Conservation (phyloP, 2,888 invertebrate species). For the Germaria angustata region DNA sequence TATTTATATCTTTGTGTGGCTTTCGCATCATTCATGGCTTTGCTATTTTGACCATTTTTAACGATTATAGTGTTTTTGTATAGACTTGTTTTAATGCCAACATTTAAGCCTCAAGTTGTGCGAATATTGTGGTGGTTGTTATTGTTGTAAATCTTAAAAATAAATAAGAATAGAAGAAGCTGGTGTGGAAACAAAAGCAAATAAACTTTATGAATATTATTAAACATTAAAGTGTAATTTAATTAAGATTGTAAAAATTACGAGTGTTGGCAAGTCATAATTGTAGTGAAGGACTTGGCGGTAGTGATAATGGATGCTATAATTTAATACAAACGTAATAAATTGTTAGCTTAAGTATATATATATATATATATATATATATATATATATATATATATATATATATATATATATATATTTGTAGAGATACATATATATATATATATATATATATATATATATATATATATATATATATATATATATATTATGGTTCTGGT, state of each 20-base stretch:
- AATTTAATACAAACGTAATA: constrained; percentile 3
- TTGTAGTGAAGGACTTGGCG: background rate
- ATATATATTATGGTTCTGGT: no score
- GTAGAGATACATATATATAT: no score
- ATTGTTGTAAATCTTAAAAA: constrained; percentile 28
- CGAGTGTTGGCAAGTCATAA: constrained; percentile 36
- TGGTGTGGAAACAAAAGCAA: background rate
- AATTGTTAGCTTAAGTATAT: no score
- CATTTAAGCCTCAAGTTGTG: constrained; percentile 58
- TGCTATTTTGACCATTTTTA: constrained; percentile 51
- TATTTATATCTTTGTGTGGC: background rate
- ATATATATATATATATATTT: background rate
- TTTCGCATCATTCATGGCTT: background rate
- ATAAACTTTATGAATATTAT: constrained; percentile 66
- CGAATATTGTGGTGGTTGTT: constrained; percentile 11
- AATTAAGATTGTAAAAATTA: constrained; percentile 65
- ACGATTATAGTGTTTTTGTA: constrained; percentile 57
- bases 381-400: background rate
- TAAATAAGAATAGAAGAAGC: constrained; percentile 1
- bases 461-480: constrained; percentile 51
- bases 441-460: background rate
- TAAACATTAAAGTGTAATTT: constrained; percentile 65
- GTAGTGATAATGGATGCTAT: constrained; percentile 4
- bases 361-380: background rate
- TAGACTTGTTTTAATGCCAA: constrained; percentile 58